These are phyloP conservation scores for Oscheius onirici DNA, from an alignment of 2,888 invertebrate genomes.

Conservation along the genomic window DNA sequence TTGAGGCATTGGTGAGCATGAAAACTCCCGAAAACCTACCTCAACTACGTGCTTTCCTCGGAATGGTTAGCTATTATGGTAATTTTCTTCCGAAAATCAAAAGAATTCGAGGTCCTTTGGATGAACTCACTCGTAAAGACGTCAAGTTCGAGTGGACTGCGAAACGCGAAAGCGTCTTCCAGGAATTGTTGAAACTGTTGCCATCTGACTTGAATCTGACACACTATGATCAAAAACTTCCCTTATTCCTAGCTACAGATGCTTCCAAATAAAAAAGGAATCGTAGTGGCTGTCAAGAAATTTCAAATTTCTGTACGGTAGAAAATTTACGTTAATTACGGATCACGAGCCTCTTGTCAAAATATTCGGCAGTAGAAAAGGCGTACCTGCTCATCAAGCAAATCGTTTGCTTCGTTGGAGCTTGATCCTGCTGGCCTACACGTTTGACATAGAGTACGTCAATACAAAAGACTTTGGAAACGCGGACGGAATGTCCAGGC, in stretches of 20 bases:
- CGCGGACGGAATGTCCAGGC: conserved; percentile 72
- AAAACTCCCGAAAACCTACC: conserved; percentile 32
- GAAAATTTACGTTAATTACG: conserved; percentile 70
- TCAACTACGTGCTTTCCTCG: conserved; percentile 39
- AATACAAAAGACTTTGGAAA: conserved; percentile 72
- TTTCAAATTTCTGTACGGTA: conserved; percentile 72
- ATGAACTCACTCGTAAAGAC: not conserved
- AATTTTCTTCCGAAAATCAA: conserved; percentile 30
- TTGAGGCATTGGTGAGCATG: conserved; percentile 10
- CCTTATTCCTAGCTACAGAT: conserved; percentile 71
- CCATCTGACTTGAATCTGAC: conserved; percentile 49
- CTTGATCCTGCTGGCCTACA: conserved; percentile 71
- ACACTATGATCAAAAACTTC: conserved; percentile 67
- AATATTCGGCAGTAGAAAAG: conserved; percentile 43
- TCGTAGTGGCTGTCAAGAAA: conserved; percentile 71
- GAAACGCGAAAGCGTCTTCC: conserved; percentile 41
- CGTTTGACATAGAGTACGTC: conserved; percentile 71
- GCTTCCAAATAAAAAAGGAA: conserved; percentile 71
- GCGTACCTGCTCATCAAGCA: conserved; percentile 31
- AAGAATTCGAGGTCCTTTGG: not conserved
- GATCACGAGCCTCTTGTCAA: conserved; percentile 75
- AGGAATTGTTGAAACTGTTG: conserved; percentile 30
- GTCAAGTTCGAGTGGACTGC: not conserved
- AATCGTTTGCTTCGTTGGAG: conserved; percentile 73
- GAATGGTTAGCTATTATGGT: conserved; percentile 42